phyloP scores from a whole-genome alignment of 2,797 vertebrate genomes.

The Urocyon cinereoargenteus region DNA sequence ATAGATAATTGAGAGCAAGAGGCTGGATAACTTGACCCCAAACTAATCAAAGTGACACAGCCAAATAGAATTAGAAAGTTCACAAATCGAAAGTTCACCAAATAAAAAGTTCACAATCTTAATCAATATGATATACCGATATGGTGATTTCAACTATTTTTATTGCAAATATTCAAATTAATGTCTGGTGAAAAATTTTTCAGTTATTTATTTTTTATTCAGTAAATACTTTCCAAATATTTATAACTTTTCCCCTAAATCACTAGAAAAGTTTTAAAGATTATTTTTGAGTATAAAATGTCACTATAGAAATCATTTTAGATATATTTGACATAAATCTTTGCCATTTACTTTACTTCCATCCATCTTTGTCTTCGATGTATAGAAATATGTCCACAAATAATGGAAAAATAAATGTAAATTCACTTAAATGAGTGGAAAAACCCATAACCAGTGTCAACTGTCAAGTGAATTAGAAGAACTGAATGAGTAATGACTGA shows the following conservation, averaged over 20 bases:
- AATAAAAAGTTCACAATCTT: not conserved
- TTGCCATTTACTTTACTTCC: constrained; percentile 66
- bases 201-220: constrained; percentile 3
- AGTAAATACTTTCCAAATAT: constrained; percentile 38
- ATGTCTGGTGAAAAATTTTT: not conserved
- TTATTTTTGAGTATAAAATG: constrained; percentile 63
- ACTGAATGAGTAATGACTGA: constrained; percentile 72
- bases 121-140: not conserved
- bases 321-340: constrained; percentile 66
- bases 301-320: constrained; percentile 61
- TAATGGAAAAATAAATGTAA: constrained; percentile 77
- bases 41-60: not conserved
- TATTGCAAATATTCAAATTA: not conserved
- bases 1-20: not conserved
- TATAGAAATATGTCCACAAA: constrained; percentile 72
- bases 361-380: constrained; percentile 76
- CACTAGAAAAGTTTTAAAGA: constrained; percentile 51
- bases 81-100: no score
- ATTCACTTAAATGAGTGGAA: constrained; percentile 81
- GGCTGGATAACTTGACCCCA: not conserved
- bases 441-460: constrained; percentile 76
- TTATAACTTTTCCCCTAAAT: not conserved
- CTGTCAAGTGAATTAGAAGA: constrained; percentile 77
- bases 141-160: constrained; percentile 2
- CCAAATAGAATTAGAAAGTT: no score